A percentile compares a stretch with the other conserved stretches of the same genome.
Conservation (phyloP, 2,113 vertebrate species). For the Kobus ellipsiprymnus region DNA sequence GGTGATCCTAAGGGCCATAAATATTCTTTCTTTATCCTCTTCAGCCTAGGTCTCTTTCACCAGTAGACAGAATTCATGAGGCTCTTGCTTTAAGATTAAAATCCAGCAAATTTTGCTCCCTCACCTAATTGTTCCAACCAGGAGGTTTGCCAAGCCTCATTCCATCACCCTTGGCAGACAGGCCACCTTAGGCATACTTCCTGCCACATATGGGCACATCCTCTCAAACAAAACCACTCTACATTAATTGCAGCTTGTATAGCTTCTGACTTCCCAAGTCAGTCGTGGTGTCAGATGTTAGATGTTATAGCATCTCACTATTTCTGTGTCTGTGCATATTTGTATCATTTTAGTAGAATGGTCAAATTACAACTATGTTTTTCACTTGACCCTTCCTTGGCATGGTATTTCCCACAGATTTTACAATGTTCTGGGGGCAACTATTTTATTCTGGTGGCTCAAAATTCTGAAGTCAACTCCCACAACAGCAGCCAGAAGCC, state of each 20-base stretch:
- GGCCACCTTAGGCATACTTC: not conserved
- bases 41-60: not conserved
- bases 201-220: not conserved
- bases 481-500: not conserved
- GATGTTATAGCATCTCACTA: not conserved
- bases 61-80: not conserved
- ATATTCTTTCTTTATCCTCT: not conserved
- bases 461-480: not conserved
- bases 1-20: not conserved
- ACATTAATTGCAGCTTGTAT: not conserved
- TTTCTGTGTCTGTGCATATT: not conserved
- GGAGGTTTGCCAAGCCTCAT: not conserved
- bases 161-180: not conserved
- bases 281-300: not conserved
- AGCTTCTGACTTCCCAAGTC: not conserved
- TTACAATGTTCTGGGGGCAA: constrained; percentile 10
- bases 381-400: not conserved
- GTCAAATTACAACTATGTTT: not conserved
- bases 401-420: not conserved
- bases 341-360: not conserved
- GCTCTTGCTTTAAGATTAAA: not conserved
- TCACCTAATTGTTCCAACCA: not conserved
- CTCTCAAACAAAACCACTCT: not conserved
- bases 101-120: not conserved
- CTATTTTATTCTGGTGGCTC: not conserved